These are phyloP conservation scores for Nasua narica DNA, from an alignment of 2,797 vertebrate species.

Conservation along the genomic window DNA sequence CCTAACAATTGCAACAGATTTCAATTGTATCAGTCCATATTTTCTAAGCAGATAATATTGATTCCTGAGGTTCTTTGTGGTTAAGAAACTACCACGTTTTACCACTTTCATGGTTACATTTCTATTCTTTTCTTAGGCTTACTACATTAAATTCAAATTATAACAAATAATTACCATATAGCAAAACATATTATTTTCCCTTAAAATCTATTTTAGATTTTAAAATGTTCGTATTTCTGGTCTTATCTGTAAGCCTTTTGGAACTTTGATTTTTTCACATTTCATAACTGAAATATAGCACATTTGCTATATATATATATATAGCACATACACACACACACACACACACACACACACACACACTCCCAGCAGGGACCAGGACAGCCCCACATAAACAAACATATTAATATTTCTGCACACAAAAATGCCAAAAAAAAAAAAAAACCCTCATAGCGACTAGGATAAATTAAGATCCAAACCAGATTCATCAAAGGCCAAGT, in stretches of 20 bases:
- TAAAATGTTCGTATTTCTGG: conserved; percentile 8
- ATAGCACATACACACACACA: too few relatives aligned
- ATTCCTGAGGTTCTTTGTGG: background rate
- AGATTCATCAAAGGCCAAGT: background rate
- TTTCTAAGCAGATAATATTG: background rate
- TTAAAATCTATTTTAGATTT: background rate
- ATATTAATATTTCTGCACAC: background rate
- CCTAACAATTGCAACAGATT: background rate
- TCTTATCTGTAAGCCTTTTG: background rate
- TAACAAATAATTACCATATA: background rate
- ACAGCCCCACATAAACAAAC: background rate
- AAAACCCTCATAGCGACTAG: background rate
- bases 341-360: too few relatives aligned
- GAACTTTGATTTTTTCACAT: background rate
- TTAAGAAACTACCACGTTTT: background rate
- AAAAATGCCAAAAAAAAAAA: background rate
- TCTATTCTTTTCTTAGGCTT: background rate
- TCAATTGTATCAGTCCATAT: background rate
- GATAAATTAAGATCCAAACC: background rate
- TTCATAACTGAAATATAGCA: background rate
- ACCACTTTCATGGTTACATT: background rate
- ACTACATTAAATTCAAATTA: background rate
- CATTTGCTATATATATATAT: background rate
- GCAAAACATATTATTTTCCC: background rate
- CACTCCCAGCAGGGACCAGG: background rate